These are phyloP conservation scores for Coregonus clupeaformis DNA, from an alignment of 2,113 vertebrate species.

Conservation along the genomic window DNA sequence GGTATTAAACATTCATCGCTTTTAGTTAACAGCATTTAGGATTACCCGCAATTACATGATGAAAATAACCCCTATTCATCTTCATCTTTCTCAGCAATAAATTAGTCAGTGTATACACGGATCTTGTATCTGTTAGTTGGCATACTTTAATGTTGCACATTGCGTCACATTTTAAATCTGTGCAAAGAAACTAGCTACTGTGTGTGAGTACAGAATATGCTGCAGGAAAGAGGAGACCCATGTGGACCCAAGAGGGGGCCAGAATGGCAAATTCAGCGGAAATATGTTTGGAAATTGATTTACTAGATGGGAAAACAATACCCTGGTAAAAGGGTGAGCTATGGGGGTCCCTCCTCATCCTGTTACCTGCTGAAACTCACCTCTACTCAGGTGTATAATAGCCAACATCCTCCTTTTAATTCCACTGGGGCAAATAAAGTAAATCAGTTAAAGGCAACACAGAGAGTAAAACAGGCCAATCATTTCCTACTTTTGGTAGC, in stretches of 20 bases:
- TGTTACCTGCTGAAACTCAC: constrained; percentile 72
- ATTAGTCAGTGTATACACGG: constrained; percentile 6
- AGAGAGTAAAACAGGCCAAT: not conserved
- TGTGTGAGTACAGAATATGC: no score
- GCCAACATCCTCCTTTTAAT: constrained; percentile 18
- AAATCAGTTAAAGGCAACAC: not conserved
- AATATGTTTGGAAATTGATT: constrained; percentile 45
- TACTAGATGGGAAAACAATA: constrained; percentile 68
- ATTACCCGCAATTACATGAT: constrained; percentile 14
- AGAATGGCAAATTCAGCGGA: constrained; percentile 43
- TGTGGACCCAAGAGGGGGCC: not conserved
- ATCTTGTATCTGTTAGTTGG: not conserved
- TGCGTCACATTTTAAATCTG: not conserved
- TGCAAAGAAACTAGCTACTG: not conserved
- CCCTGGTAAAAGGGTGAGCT: constrained; percentile 60
- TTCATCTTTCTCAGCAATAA: constrained; percentile 6
- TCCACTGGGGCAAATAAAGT: no score
- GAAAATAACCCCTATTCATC: not conserved
- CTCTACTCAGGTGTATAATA: constrained; percentile 56
- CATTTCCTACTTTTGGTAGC: not conserved
- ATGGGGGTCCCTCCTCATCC: constrained; percentile 54
- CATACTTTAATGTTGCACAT: not conserved
- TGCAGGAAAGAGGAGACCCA: no score
- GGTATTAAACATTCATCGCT: constrained; percentile 35
- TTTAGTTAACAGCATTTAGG: not conserved